phyloP scores from a whole-genome alignment of 2,888 invertebrate genomes.

The Leptopilina myrica region DNA sequence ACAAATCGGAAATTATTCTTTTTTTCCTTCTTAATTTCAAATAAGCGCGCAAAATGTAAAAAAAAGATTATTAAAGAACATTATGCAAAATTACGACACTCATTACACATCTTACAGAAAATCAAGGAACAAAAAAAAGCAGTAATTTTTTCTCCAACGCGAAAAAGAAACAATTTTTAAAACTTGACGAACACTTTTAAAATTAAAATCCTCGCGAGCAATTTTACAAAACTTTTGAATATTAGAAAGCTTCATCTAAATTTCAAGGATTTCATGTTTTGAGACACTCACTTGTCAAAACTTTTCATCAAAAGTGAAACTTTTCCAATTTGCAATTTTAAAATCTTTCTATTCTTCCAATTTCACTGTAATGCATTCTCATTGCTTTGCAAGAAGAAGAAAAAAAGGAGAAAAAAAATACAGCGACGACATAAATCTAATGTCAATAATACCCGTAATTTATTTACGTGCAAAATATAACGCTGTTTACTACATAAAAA shows the following conservation, averaged over 20 bases:
- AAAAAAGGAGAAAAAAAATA: neutral
- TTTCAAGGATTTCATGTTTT: neutral
- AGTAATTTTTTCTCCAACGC: neutral
- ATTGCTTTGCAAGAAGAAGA: neutral
- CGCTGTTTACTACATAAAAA: neutral
- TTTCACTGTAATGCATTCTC: neutral
- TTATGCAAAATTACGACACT: neutral
- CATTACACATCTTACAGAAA: neutral
- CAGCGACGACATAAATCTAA: neutral
- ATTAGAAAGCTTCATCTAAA: slow-evolving; percentile 14
- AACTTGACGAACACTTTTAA: neutral
- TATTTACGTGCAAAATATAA: neutral
- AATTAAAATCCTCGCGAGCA: slow-evolving; percentile 4
- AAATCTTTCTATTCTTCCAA: neutral
- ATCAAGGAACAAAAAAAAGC: neutral
- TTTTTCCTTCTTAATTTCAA: slow-evolving; percentile 5
- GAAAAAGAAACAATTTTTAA: neutral
- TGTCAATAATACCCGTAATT: neutral
- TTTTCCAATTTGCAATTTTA: slow-evolving; percentile 4
- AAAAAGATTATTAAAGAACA: neutral
- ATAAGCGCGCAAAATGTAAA: neutral
- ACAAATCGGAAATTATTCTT: neutral
- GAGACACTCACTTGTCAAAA: slow-evolving; percentile 11
- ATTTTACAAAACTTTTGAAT: neutral
- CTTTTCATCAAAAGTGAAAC: slow-evolving; percentile 8